These are phyloP conservation scores for Megatriorchis doriae DNA, from an alignment of 2,113 vertebrate genomes.

Conservation along the genomic window DNA sequence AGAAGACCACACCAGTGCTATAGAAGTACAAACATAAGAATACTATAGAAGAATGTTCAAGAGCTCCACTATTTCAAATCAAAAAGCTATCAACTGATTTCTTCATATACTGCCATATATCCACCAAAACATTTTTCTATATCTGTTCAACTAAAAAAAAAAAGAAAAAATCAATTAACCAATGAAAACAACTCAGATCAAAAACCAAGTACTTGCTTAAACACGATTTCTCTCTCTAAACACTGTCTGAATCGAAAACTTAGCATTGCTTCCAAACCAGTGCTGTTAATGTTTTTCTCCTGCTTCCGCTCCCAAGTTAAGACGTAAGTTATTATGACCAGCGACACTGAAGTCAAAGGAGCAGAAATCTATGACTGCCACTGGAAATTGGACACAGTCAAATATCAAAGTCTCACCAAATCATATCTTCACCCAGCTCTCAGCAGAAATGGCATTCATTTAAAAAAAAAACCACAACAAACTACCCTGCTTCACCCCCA, in stretches of 20 bases:
- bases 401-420: background rate
- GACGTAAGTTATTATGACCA: background rate
- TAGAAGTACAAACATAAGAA: background rate
- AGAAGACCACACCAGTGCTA: background rate
- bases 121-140: background rate
- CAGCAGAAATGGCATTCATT: accelerated
- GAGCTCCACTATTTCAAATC: background rate
- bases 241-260: background rate
- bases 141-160: background rate
- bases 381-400: background rate
- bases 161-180: background rate
- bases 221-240: background rate
- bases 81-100: background rate
- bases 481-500: background rate
- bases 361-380: background rate
- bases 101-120: background rate
- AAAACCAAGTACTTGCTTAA: background rate
- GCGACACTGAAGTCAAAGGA: background rate
- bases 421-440: no score
- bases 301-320: background rate
- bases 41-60: background rate
- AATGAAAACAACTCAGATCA: background rate
- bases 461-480: background rate
- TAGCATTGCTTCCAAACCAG: background rate
- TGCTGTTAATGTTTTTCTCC: background rate